phyloP scores from a whole-genome alignment of 2,797 vertebrate genomes.

The Anguilla obscura region DNA sequence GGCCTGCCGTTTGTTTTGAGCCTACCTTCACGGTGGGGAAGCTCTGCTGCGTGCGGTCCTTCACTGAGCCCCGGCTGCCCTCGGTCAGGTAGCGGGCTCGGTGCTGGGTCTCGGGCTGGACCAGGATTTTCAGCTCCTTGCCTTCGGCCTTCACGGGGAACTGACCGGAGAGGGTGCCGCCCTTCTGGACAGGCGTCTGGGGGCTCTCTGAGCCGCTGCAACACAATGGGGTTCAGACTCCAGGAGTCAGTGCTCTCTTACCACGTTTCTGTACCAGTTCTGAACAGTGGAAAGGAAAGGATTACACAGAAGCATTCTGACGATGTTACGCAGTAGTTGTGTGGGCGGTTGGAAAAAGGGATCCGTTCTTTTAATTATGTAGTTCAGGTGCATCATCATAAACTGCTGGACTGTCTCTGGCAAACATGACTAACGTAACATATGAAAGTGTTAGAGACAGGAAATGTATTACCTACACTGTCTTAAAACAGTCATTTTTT shows the following conservation, averaged over 20 bases:
- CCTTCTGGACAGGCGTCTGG: constrained; percentile 73
- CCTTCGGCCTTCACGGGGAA: constrained; percentile 90
- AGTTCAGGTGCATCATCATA: not conserved
- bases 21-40: constrained; percentile 95
- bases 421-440: not conserved
- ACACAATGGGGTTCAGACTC: constrained; percentile 38
- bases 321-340: not conserved
- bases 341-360: not conserved
- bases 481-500: not conserved
- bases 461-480: not conserved
- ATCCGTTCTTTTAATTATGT: not conserved
- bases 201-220: constrained; percentile 69
- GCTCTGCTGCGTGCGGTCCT: constrained; percentile 94
- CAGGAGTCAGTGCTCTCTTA: not conserved
- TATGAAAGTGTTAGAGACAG: not conserved
- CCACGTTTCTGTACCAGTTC: not conserved
- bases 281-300: not conserved
- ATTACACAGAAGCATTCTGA: constrained; percentile 1
- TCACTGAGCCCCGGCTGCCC: constrained; percentile 96
- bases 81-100: constrained; percentile 95
- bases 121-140: constrained; percentile 93
- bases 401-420: not conserved
- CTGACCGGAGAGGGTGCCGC: constrained; percentile 83
- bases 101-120: constrained; percentile 97
- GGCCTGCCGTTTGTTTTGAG: not conserved